Percentiles rank a stretch among this genome's conserved stretches.
phyloP scores from a whole-genome alignment of 2,797 vertebrate species.

The Chaenodraco wilsoni region DNA sequence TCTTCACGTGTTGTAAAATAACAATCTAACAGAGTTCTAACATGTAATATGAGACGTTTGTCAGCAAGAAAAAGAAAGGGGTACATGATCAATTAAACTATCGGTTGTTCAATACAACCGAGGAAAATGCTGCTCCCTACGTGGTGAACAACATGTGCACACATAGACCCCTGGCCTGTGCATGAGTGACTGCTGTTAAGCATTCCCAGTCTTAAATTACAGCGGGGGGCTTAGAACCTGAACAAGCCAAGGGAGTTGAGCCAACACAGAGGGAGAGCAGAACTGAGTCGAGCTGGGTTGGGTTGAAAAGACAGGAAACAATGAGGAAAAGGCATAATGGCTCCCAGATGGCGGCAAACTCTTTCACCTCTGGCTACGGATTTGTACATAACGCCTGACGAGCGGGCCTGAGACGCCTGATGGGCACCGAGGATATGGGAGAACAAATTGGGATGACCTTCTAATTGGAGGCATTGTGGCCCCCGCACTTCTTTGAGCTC shows the following conservation, averaged over 20 bases:
- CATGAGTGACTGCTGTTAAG: conserved; percentile 74
- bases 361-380: conserved; percentile 65
- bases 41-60: not conserved
- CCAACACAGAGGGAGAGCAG: conserved; percentile 65
- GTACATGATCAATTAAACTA: conserved; percentile 27
- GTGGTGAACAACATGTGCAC: conserved; percentile 72
- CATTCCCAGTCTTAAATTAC: conserved; percentile 76
- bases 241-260: conserved; percentile 67
- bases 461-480: conserved; percentile 76
- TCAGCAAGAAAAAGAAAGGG: not conserved
- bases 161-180: conserved; percentile 58
- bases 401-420: conserved; percentile 46
- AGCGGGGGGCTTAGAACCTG: conserved; percentile 53
- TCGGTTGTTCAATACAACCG: conserved; percentile 22
- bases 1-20: not conserved
- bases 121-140: conserved; percentile 43
- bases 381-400: conserved; percentile 53
- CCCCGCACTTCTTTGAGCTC: conserved; percentile 58
- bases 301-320: conserved; percentile 80
- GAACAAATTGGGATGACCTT: conserved; percentile 82
- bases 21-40: conserved; percentile 1
- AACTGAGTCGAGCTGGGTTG: conserved; percentile 50
- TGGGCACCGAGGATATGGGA: conserved; percentile 60
- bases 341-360: conserved; percentile 80
- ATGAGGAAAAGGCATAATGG: conserved; percentile 80